Percentiles rank a stretch among this genome's conserved stretches.
Evolutionary conservation across 1,140 invertebrate genomes (phyloP).

Genomic region (Monochamus saltuarius): DNA sequence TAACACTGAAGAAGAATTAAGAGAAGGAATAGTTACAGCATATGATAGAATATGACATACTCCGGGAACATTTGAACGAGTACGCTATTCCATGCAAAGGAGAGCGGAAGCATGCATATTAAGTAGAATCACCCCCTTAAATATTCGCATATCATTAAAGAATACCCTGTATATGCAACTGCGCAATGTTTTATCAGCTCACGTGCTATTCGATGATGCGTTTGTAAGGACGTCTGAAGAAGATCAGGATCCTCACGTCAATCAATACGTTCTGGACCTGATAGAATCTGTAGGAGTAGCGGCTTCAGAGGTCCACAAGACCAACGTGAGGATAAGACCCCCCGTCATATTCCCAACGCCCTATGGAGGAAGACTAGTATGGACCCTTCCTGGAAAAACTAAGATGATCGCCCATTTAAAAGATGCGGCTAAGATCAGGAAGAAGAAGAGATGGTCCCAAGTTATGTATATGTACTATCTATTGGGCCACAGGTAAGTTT

Average conservation of each 20-base stretch:
- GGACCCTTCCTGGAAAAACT: slow-evolving; percentile 83
- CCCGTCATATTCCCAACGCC: slow-evolving; percentile 82
- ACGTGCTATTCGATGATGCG: slow-evolving; percentile 92
- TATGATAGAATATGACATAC: too few species aligned
- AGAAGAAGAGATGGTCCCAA: slow-evolving; percentile 81
- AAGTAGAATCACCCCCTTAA: too few species aligned
- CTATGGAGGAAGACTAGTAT: slow-evolving; percentile 83
- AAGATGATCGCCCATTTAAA: slow-evolving; percentile 85
- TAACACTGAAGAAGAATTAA: too few species aligned
- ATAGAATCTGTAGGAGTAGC: slow-evolving; percentile 76
- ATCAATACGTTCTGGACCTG: slow-evolving; percentile 79
- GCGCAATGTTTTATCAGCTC: slow-evolving; percentile 63
- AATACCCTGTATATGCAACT: too few species aligned
- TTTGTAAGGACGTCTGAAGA: slow-evolving; percentile 67
- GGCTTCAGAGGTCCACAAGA: slow-evolving; percentile 71
- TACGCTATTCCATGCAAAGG: too few species aligned
- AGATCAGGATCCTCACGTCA: slow-evolving; percentile 73
- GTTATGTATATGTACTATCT: slow-evolving; percentile 97
- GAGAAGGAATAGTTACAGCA: too few species aligned
- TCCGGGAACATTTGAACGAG: too few species aligned
- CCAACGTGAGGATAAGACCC: slow-evolving; percentile 65
- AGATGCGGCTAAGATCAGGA: slow-evolving; percentile 84
- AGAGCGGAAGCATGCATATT: too few species aligned
- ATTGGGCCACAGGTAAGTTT: slow-evolving; percentile 65
- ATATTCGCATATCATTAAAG: too few species aligned